Base-by-base conservation (phyloP, 2,797 vertebrate genomes). In the Pterois miles region DNA sequence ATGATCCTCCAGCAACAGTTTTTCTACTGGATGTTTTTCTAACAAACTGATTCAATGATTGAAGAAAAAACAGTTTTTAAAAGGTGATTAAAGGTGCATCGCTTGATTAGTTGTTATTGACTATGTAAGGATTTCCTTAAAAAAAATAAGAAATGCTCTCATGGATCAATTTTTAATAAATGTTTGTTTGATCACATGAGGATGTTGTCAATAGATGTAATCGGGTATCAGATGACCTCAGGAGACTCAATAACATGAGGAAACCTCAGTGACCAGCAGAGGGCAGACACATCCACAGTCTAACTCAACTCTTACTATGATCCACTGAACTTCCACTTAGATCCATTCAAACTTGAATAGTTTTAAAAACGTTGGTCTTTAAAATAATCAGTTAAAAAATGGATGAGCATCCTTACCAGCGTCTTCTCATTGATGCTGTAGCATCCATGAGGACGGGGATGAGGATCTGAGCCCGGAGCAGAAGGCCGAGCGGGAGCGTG, bases 391-490 rank as follows among this genome's bases (percentile, higher is more conserved):
- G 3, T 56, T 11, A 62, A 8, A 16, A 14, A 46, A 34, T 14
- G 6, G 12, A 25, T n/a, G 8, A 4, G 4, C 2, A n/a, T n/a
- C 13, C 9, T 56, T 38, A 60, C 11, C 62, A 16, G 9, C 12
- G 1, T 71, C 62, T 22, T 31, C 22, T 22, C 25, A 12, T 20
- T 84, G 54, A 81, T 87, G 50, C 86, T 94, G 92, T 86, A 98
- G 98, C 86, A 96, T 96, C 87, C 97, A 98, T 5, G 98, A 99
- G 92, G 98, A 98, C 5, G 98, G 98, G 92, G 98, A 99, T 38
- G 98, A 99, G 85, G 97, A 99, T 56, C 94, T 99, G 91, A 98
- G 96, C 87, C 98, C 97, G 0, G 98, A 98, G 93, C 97, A 98
- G 94, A 99, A 98, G 77, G 96, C 96, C 6, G 98, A 98, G 85